These are phyloP conservation scores for Ceyx margarethae DNA, from an alignment of 2,113 vertebrate species.

Conservation along the genomic window DNA sequence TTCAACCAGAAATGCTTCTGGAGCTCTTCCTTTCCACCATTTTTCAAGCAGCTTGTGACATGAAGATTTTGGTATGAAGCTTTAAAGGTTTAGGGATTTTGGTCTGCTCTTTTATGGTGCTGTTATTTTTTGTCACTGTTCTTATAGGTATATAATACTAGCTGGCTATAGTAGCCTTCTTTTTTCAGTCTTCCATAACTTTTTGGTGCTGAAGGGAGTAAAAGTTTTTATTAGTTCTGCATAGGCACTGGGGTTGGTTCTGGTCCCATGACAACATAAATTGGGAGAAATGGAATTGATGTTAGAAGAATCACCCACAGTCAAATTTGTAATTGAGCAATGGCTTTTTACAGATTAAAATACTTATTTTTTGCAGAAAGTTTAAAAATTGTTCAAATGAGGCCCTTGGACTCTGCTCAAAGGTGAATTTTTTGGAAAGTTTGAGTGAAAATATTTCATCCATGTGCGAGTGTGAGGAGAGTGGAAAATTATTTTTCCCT, in stretches of 20 bases:
- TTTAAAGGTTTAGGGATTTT: not conserved
- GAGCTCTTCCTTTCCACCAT: not conserved
- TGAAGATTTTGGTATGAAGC: not conserved
- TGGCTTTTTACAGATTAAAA: not conserved
- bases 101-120: not conserved
- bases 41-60: not conserved
- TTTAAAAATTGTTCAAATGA: not conserved
- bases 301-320: not conserved
- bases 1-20: not conserved
- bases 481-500: slow-evolving; percentile 26
- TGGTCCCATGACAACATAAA: not conserved
- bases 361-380: slow-evolving; percentile 23
- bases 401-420: not conserved
- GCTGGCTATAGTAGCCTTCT: not conserved
- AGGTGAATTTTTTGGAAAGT: slow-evolving; percentile 44
- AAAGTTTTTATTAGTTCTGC: not conserved
- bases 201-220: not conserved
- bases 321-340: not conserved
- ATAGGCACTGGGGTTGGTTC: not conserved
- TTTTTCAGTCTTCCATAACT: not conserved
- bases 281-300: not conserved
- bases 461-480: slow-evolving; percentile 27
- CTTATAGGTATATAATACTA: not conserved
- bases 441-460: not conserved
- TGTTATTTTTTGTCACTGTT: not conserved